Percentiles rank a stretch among this genome's conserved stretches.
Evolutionary conservation across 1,140 invertebrate species (phyloP).

Genomic region (Cydia splendana): DNA sequence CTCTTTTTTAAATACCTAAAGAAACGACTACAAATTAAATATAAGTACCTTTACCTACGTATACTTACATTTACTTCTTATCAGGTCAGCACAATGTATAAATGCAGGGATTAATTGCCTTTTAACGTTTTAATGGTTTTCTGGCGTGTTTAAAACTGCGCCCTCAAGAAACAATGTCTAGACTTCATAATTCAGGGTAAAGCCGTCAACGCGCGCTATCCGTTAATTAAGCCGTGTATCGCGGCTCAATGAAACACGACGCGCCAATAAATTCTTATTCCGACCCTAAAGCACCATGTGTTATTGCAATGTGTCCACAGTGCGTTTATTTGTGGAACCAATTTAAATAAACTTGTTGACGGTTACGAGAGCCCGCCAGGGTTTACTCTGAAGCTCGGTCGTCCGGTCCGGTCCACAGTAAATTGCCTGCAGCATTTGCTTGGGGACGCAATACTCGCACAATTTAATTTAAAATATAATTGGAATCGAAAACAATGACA

Average conservation of each 20-base stretch:
- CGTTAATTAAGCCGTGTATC: conserved; percentile 32
- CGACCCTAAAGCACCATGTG: conserved; percentile 32
- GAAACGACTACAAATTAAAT: too few species aligned
- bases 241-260: conserved; percentile 40
- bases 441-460: conserved; percentile 26
- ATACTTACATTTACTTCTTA: not conserved
- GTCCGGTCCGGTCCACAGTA: conserved; percentile 40
- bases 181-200: conserved; percentile 24
- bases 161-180: conserved; percentile 22
- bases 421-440: conserved; percentile 42
- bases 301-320: conserved; percentile 36
- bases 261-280: conserved; percentile 37
- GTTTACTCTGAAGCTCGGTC: conserved; percentile 37
- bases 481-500: conserved; percentile 33
- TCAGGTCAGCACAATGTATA: not conserved
- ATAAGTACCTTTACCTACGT: not conserved
- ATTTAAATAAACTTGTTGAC: conserved; percentile 50
- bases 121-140: not conserved
- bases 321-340: conserved; percentile 46
- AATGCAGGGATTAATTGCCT: not conserved
- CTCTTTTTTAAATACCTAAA: too few species aligned
- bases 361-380: conserved; percentile 41
- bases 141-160: conserved; percentile 18
- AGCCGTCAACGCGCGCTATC: not conserved
- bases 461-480: conserved; percentile 29